Conservation (phyloP, 2,888 invertebrate species). For the Trilocha varians region DNA sequence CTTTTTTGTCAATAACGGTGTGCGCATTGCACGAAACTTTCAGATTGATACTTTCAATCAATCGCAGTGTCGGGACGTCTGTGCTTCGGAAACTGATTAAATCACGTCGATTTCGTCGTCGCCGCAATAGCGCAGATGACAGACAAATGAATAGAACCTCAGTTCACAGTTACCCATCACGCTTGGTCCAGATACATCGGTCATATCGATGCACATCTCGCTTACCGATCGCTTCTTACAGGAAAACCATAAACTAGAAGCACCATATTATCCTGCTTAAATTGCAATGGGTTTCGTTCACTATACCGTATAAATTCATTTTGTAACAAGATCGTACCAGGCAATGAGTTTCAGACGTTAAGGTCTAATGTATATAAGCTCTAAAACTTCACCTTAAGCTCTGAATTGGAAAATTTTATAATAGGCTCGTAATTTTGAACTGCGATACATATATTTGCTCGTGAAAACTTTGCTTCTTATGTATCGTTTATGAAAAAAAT, state of each 20-base stretch:
- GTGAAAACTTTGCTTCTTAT: too few species aligned
- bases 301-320: too few species aligned
- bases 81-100: conserved; percentile 60
- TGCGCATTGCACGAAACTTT: conserved; percentile 56
- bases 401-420: too few species aligned
- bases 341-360: too few species aligned
- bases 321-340: too few species aligned
- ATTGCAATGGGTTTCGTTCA: too few species aligned
- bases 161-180: conserved; percentile 55
- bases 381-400: too few species aligned
- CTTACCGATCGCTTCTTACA: background rate
- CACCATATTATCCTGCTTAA: background rate
- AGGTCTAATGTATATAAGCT: too few species aligned
- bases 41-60: conserved; percentile 69
- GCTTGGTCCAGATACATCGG: conserved; percentile 47
- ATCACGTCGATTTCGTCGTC: conserved; percentile 63
- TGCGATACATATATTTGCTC: too few species aligned
- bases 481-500: too few species aligned
- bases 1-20: conserved; percentile 69
- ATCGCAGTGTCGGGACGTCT: conserved; percentile 54
- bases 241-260: background rate
- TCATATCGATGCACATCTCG: conserved; percentile 18
- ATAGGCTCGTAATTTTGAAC: too few species aligned
- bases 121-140: conserved; percentile 15
- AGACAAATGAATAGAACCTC: conserved; percentile 50